A percentile compares a stretch with the other conserved stretches of the same genome.
phyloP scores from a whole-genome alignment of 1,140 invertebrate genomes.

The Tribolium castaneum region DNA sequence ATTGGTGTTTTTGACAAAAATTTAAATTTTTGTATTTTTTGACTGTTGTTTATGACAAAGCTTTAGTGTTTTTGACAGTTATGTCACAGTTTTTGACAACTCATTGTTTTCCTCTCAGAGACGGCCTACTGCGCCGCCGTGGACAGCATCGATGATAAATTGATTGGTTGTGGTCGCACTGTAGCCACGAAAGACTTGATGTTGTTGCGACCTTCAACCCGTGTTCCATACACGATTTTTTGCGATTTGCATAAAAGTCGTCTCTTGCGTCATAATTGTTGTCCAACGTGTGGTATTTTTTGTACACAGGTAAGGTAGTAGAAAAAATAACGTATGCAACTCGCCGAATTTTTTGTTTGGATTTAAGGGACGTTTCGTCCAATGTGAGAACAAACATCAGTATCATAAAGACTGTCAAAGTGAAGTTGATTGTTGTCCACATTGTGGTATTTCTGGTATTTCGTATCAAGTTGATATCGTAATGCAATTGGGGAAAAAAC shows the following conservation, averaged over 20 bases:
- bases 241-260: conserved; percentile 85
- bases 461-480: conserved; percentile 71
- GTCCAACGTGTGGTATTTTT: conserved; percentile 90
- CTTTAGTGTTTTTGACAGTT: no score
- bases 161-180: conserved; percentile 60
- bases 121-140: conserved; percentile 56
- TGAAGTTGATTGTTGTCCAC: conserved; percentile 70
- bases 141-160: conserved; percentile 57
- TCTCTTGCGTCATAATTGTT: conserved; percentile 86
- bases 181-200: conserved; percentile 48
- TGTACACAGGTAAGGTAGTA: conserved; percentile 81
- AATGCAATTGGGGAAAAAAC: conserved; percentile 69
- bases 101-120: conserved; percentile 46
- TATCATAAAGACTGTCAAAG: conserved; percentile 77
- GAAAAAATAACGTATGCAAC: background rate
- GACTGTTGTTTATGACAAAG: no score
- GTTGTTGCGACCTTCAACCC: conserved; percentile 80
- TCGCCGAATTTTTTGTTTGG: background rate
- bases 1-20: no score
- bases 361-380: conserved; percentile 73
- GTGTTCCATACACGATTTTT: conserved; percentile 86
- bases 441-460: conserved; percentile 72
- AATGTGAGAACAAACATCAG: conserved; percentile 75
- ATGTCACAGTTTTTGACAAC: no score
- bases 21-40: no score